phyloP scores from a whole-genome alignment of 2,888 invertebrate species.

The Frankliniella intonsa region DNA sequence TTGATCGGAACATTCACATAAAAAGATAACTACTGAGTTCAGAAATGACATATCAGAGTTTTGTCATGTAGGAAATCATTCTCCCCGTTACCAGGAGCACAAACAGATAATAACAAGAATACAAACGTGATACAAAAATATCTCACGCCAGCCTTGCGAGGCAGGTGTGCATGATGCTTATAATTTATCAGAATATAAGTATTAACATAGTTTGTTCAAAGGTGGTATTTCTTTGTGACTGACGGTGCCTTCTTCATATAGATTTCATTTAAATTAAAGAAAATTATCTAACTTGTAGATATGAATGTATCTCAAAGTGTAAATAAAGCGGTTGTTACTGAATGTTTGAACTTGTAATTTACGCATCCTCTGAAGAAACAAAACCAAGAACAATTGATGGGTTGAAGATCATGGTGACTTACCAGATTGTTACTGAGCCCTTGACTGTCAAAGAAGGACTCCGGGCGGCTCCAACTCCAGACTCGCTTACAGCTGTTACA shows the following conservation, averaged over 20 bases:
- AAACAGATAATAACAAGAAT: not conserved
- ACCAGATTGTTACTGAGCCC: too few species aligned
- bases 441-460: too few species aligned
- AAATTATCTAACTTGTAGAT: not conserved
- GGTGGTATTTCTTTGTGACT: not conserved
- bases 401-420: too few species aligned
- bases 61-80: not conserved
- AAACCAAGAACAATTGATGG: too few species aligned
- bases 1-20: too few species aligned
- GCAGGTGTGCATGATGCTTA: not conserved
- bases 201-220: not conserved
- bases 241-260: not conserved
- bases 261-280: not conserved
- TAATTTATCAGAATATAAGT: not conserved
- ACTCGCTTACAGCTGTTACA: too few species aligned
- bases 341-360: not conserved
- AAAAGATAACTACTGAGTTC: not conserved
- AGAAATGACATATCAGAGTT: not conserved
- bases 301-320: conserved; percentile 7
- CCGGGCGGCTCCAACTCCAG: too few species aligned
- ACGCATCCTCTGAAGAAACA: too few species aligned
- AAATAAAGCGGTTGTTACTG: conserved; percentile 17
- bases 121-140: not conserved
- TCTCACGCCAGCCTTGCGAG: not conserved
- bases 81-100: not conserved